Percentiles rank a stretch among this genome's conserved stretches.
Evolutionary conservation across 1,140 invertebrate species (phyloP).

Genomic region (Sitophilus oryzae): DNA sequence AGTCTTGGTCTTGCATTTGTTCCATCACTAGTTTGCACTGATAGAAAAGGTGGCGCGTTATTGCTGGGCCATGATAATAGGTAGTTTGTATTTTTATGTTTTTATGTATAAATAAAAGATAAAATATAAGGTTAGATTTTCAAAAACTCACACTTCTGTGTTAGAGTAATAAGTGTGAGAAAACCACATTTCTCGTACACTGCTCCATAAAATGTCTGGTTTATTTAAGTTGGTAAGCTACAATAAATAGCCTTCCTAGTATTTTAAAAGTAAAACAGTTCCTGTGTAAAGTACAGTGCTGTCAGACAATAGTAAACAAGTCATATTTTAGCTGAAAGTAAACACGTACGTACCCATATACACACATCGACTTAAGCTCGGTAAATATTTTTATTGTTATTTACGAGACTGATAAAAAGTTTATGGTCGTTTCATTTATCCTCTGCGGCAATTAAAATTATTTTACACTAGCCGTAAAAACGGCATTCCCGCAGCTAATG

Average conservation of each 20-base stretch:
- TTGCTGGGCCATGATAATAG: too few relatives aligned
- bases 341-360: not conserved
- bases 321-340: not conserved
- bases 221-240: too few relatives aligned
- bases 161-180: too few relatives aligned
- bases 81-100: too few relatives aligned
- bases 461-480: not conserved
- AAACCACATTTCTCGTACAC: too few relatives aligned
- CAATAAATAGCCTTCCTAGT: not conserved
- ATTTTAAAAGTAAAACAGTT: not conserved
- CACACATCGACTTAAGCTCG: not conserved
- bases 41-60: too few relatives aligned
- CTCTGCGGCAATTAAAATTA: not conserved
- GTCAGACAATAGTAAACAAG: not conserved
- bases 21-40: too few relatives aligned
- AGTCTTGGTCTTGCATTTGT: too few relatives aligned
- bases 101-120: too few relatives aligned
- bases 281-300: not conserved
- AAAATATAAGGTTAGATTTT: too few relatives aligned
- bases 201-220: too few relatives aligned
- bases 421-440: conserved; percentile 1
- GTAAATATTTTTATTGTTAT: conserved; percentile 8
- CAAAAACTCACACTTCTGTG: too few relatives aligned
- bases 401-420: conserved; percentile 1
- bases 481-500: not conserved